Percentiles rank a stretch among this genome's conserved stretches.
Conservation (phyloP, 2,113 vertebrate genomes). For the Phocoena phocoena region DNA sequence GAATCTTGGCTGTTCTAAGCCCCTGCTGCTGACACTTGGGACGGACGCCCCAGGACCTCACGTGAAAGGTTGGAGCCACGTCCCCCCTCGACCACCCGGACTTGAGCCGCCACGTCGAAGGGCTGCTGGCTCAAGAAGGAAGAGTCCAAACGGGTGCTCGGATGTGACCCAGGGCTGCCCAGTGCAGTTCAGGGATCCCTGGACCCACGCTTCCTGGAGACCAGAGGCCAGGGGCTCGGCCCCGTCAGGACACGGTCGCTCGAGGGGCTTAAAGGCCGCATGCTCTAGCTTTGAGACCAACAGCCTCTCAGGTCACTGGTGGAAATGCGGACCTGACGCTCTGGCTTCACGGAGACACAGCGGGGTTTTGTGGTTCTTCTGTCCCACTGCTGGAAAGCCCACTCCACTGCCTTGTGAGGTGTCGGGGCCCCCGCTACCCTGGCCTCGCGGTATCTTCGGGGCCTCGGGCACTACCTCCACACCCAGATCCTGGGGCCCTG, state of each 20-base stretch:
- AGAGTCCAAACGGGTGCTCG: background rate
- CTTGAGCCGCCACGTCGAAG: too few relatives aligned
- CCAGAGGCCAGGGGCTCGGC: background rate
- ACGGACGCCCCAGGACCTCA: background rate
- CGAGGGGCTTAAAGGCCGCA: background rate
- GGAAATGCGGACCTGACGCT: background rate
- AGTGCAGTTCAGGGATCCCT: background rate
- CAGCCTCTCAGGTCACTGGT: fast-evolving
- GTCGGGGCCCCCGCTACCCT: too few relatives aligned
- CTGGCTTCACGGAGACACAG: background rate
- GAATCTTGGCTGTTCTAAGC: background rate
- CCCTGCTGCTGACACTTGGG: background rate
- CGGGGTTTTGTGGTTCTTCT: background rate
- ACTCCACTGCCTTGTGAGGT: too few relatives aligned
- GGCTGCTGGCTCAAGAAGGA: background rate
- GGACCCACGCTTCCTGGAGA: fast-evolving
- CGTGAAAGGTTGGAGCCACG: too few relatives aligned
- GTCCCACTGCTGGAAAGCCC: too few relatives aligned
- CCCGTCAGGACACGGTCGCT: background rate
- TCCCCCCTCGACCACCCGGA: too few relatives aligned
- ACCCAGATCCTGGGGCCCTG: too few relatives aligned
- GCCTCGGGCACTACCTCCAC: background rate
- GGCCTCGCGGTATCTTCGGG: too few relatives aligned
- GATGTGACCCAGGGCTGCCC: background rate
- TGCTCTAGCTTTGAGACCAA: background rate